Conservation (phyloP, 2,797 vertebrate genomes). For the Lateolabrax maculatus region DNA sequence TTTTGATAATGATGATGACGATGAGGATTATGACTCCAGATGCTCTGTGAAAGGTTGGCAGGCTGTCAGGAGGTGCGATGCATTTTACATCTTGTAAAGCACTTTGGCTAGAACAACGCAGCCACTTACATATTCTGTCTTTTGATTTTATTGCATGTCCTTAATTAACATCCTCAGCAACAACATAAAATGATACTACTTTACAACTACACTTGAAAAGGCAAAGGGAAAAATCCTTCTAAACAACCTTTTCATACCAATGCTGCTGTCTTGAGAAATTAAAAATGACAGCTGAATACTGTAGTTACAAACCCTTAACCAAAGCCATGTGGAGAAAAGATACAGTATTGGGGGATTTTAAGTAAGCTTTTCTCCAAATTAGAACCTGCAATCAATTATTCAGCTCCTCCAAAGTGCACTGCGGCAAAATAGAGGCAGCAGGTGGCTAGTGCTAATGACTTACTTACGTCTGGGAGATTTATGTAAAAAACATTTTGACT, state of each 20-base stretch:
- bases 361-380: slow-evolving; percentile 9
- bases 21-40: slow-evolving; percentile 14
- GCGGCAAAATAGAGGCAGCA: slow-evolving; percentile 16
- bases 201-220: not conserved
- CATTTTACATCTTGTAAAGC: not conserved
- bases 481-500: slow-evolving; percentile 58
- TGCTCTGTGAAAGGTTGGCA: slow-evolving; percentile 20
- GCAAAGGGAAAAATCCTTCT: not conserved
- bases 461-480: slow-evolving; percentile 19
- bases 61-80: slow-evolving; percentile 3
- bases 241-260: not conserved
- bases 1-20: slow-evolving; percentile 31
- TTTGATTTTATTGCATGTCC: not conserved
- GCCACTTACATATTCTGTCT: not conserved
- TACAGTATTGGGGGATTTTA: slow-evolving; percentile 10
- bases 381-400: slow-evolving; percentile 43
- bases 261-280: slow-evolving; percentile 21
- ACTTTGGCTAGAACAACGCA: not conserved
- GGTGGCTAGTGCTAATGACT: slow-evolving; percentile 8
- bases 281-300: slow-evolving; percentile 21
- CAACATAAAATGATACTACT: not conserved
- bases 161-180: slow-evolving; percentile 1
- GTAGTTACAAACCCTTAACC: not conserved
- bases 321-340: slow-evolving; percentile 7
- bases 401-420: slow-evolving; percentile 13